Base-by-base conservation (phyloP, 2,888 invertebrate species). In the Neoaliturus tenellus region DNA sequence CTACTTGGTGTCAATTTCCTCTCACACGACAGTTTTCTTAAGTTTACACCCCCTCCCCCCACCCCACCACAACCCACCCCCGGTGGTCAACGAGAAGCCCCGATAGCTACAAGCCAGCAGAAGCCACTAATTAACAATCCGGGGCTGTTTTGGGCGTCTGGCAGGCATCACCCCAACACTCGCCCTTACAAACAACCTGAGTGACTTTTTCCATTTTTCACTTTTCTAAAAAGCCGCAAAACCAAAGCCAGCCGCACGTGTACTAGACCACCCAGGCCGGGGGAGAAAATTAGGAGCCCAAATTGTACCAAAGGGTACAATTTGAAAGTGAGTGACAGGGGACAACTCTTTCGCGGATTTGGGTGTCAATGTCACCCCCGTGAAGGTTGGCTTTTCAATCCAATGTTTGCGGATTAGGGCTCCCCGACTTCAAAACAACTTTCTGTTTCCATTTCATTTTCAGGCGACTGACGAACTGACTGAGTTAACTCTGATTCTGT, bases 371-470 rank as follows among this genome's bases (percentile, higher is more conserved):
- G 73, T 75, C 73, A 75, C 41, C 23, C 20, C 39, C 2, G 6
- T 20, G 33, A 28, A 12, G 35, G 39, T 33, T 69, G 20, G 69
- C 69, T 39, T 69, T 35, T 69, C 39, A 35, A 2, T 67, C 1
- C 17, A 17, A 39, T 41, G 73, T 44, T 75, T 75, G 41, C 44
- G 73, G 73, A 75, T 75, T 75, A 75, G 28, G 23, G 28, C 28
- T 0, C 12, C 73, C 17, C 39, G 44, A 28, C 17, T 39, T 71
- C 73, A 75, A 75, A 75, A 75, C 73, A 75, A 69, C 73, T 75
- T 44, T 75, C 73, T 71, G 71, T 71, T 75, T 75, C 73, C 44
- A 28, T 75, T 75, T 75, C 67, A 39, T 41, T 75, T 75, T 75
- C 39, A 23, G 35, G 35, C n/a, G 67, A 31, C 33, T 58, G n/a